phyloP scores from a whole-genome alignment of 1,140 invertebrate species.

The Habropoda laboriosa region DNA sequence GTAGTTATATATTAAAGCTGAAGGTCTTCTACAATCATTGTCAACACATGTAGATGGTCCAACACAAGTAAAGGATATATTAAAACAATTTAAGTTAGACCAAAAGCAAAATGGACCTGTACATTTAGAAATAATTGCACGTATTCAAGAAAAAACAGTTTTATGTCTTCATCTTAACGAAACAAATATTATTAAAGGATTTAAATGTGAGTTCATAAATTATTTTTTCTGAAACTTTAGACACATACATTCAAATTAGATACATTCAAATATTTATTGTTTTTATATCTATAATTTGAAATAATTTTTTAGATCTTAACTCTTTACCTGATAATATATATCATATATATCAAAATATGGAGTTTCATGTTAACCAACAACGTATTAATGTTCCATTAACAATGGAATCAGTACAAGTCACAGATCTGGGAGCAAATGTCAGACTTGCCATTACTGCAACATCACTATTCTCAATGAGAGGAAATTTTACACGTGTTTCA shows the following conservation, averaged over 20 bases:
- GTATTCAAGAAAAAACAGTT: constrained; percentile 83
- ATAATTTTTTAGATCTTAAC: constrained; percentile 74
- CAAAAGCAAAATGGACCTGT: constrained; percentile 77
- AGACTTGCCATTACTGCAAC: constrained; percentile 80
- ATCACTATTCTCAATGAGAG: constrained; percentile 82
- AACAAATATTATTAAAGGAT: constrained; percentile 81
- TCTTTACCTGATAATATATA: constrained; percentile 74
- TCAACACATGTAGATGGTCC: constrained; percentile 77
- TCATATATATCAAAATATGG: constrained; percentile 79
- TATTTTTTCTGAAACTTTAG: constrained; percentile 52
- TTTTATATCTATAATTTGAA: constrained; percentile 54
- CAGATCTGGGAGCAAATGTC: constrained; percentile 82
- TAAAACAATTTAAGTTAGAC: constrained; percentile 82
- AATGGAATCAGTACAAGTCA: constrained; percentile 81
- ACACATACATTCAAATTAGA: too few species aligned
- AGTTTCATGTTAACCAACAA: constrained; percentile 82
- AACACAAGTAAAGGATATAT: constrained; percentile 80
- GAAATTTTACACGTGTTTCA: constrained; percentile 81
- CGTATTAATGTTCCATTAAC: constrained; percentile 80
- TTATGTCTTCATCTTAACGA: constrained; percentile 84
- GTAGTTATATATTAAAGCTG: constrained; percentile 84
- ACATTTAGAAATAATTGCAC: constrained; percentile 83
- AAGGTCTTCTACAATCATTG: constrained; percentile 79
- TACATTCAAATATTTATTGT: constrained; percentile 46
- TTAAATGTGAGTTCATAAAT: constrained; percentile 73